phyloP scores from a whole-genome alignment of 2,797 vertebrate genomes.

The Rousettus madagascariensis region DNA sequence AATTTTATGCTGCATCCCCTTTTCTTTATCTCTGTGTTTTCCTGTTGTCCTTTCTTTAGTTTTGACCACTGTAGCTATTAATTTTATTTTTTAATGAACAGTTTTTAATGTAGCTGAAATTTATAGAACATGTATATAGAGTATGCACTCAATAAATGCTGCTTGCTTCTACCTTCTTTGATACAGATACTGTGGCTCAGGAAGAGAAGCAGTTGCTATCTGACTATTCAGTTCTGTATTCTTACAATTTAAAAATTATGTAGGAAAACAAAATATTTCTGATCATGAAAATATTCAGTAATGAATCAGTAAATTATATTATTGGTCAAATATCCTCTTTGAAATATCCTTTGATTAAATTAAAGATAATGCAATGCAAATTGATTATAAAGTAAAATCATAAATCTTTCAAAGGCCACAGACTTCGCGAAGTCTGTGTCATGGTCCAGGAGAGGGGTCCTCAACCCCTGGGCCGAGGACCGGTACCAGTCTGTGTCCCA shows the following conservation, averaged over 20 bases:
- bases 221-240: background rate
- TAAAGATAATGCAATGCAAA: conserved; percentile 15
- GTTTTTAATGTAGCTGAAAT: background rate
- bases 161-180: background rate
- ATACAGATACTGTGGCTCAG: accelerated
- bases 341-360: background rate
- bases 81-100: background rate
- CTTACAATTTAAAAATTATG: background rate
- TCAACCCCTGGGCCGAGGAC: too few species aligned
- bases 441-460: background rate
- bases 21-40: background rate
- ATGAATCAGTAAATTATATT: background rate
- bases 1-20: background rate
- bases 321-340: background rate
- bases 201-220: background rate
- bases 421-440: background rate
- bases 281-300: background rate
- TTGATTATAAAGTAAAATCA: background rate
- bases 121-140: background rate
- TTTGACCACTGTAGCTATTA: background rate
- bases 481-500: too few species aligned
- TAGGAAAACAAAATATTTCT: conserved; percentile 14
- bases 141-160: background rate
- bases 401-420: background rate
- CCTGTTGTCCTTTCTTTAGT: background rate